Evolutionary conservation across 2,113 vertebrate species (phyloP).

Genomic region (Nothobranchius kuhntae): DNA sequence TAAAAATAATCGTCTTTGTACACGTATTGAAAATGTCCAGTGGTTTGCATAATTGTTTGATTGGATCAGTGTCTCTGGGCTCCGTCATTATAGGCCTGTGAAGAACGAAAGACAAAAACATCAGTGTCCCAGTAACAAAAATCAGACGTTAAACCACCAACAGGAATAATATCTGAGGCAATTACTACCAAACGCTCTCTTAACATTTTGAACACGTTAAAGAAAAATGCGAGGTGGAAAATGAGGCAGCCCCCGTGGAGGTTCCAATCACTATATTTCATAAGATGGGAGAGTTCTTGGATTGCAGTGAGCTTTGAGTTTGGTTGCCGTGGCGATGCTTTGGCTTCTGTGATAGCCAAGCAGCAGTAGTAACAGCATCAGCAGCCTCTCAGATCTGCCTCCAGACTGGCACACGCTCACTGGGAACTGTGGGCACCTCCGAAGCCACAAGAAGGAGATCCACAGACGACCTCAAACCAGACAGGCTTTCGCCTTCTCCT

Average conservation of each 20-base stretch:
- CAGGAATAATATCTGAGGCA: constrained; percentile 70
- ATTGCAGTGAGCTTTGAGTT: constrained; percentile 57
- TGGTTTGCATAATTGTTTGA: constrained; percentile 81
- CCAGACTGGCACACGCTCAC: constrained; percentile 71
- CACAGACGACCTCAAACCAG: constrained; percentile 75
- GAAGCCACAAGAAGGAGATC: constrained; percentile 74
- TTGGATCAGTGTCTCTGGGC: constrained; percentile 65
- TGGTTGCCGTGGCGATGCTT: constrained; percentile 64
- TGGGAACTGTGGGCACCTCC: constrained; percentile 71
- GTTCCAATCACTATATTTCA: constrained; percentile 64
- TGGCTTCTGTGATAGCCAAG: constrained; percentile 66
- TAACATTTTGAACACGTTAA: constrained; percentile 71
- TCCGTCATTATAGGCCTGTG: constrained; percentile 77
- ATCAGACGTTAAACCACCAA: constrained; percentile 70
- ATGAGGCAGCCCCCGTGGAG: constrained; percentile 50
- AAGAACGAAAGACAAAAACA: constrained; percentile 70
- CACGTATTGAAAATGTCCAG: constrained; percentile 80
- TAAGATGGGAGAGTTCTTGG: constrained; percentile 44
- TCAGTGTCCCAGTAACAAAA: constrained; percentile 73
- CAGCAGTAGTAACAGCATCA: constrained; percentile 2
- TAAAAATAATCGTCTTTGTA: constrained; percentile 79
- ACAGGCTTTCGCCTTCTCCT: constrained; percentile 71
- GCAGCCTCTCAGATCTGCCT: constrained; percentile 64
- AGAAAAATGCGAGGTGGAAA: constrained; percentile 75
- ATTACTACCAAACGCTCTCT: constrained; percentile 69